A percentile compares a stretch with the other conserved stretches of the same genome.
Conservation (phyloP, 2,888 invertebrate genomes). For the Aethes cnicana region DNA sequence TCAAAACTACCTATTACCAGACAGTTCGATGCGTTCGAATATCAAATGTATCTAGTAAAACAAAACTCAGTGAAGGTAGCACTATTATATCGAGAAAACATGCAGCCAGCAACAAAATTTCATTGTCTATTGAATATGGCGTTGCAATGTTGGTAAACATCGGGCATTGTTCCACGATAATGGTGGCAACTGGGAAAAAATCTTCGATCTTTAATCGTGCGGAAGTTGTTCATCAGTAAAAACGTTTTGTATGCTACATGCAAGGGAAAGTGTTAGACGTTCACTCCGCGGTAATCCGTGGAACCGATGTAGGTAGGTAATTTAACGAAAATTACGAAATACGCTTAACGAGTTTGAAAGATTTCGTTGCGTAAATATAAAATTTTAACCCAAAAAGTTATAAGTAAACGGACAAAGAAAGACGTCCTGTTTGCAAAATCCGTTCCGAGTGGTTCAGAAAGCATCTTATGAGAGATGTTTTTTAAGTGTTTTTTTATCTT, state of each 20-base stretch:
- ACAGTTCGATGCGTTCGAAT: no score
- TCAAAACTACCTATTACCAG: no score
- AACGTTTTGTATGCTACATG: slow-evolving; percentile 22
- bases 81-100: slow-evolving; percentile 9
- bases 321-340: not conserved
- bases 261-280: slow-evolving; percentile 30
- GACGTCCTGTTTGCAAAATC: no score
- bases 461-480: no score
- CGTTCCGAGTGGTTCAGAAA: no score
- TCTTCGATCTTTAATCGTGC: slow-evolving; percentile 21
- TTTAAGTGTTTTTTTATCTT: no score
- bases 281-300: slow-evolving; percentile 17
- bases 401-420: no score
- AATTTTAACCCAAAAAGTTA: no score
- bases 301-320: slow-evolving; percentile 3
- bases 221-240: slow-evolving; percentile 14
- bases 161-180: slow-evolving; percentile 21
- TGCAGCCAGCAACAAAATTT: slow-evolving; percentile 16
- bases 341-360: not conserved
- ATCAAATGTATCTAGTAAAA: no score
- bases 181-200: slow-evolving; percentile 25
- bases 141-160: slow-evolving; percentile 8
- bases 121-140: slow-evolving; percentile 26
- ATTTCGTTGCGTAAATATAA: not conserved
- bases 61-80: not conserved